Evolutionary conservation across 2,113 vertebrate species (phyloP).

Genomic region (Capreolus pygargus): DNA sequence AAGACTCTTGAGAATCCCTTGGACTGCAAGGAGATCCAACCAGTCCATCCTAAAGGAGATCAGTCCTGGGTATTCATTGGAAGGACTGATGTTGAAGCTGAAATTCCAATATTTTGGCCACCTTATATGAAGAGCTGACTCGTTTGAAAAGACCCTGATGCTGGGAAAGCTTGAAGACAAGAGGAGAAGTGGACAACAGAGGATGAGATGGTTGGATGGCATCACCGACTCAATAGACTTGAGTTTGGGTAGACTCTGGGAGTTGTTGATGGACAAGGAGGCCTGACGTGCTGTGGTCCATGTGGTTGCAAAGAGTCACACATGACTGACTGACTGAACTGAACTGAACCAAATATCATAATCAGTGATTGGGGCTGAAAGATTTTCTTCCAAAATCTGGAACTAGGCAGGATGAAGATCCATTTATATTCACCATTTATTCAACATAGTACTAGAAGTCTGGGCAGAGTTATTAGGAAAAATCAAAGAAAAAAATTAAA

Average conservation of each 20-base stretch:
- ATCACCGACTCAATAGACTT: neutral
- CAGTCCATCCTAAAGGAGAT: neutral
- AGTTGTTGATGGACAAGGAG: neutral
- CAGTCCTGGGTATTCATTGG: neutral
- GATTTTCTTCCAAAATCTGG: neutral
- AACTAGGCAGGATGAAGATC: neutral
- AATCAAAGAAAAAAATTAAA: neutral
- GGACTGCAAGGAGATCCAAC: neutral
- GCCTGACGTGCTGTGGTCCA: neutral
- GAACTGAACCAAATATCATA: neutral
- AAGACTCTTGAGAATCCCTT: neutral
- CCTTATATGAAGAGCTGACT: neutral
- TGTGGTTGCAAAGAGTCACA: neutral
- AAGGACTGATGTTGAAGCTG: neutral
- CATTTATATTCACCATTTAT: neutral
- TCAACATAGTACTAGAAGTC: neutral
- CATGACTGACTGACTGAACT: fast-evolving
- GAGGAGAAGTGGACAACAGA: neutral
- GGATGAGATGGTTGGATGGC: neutral
- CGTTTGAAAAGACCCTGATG: neutral
- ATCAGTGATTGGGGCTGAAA: neutral
- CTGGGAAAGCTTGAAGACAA: neutral
- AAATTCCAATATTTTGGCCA: neutral
- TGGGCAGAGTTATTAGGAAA: neutral
- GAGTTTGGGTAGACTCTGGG: neutral